phyloP scores from a whole-genome alignment of 2,888 invertebrate genomes.

The Tenthredo notha region DNA sequence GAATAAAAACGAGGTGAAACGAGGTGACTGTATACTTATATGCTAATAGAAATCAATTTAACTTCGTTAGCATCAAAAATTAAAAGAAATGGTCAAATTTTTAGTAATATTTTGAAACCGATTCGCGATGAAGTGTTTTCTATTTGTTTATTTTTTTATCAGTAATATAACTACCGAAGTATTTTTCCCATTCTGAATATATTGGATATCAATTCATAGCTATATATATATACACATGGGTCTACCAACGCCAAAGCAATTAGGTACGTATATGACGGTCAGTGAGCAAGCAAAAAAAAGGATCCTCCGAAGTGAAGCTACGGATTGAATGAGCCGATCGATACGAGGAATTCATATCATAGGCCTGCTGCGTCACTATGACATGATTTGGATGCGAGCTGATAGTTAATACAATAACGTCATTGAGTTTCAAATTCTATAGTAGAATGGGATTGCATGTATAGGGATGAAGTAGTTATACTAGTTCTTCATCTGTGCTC shows the following conservation, averaged over 20 bases:
- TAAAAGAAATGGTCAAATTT: neutral
- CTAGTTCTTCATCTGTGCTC: neutral
- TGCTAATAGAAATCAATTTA: neutral
- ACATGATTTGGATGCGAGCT: slow-evolving; percentile 28
- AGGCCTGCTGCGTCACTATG: neutral
- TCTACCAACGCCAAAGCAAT: slow-evolving; percentile 7
- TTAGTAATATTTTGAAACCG: neutral
- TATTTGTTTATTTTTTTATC: neutral
- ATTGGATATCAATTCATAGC: neutral
- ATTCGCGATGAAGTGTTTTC: neutral
- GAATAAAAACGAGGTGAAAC: neutral
- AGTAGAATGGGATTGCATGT: neutral
- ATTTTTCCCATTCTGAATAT: neutral
- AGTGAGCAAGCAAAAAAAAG: neutral
- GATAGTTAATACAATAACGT: slow-evolving; percentile 11
- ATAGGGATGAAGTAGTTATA: neutral
- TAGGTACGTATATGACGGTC: slow-evolving; percentile 25
- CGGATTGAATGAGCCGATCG: slow-evolving; percentile 23
- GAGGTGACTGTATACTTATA: neutral
- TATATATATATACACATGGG: neutral
- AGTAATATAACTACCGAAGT: neutral
- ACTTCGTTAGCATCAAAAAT: neutral
- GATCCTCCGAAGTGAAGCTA: neutral
- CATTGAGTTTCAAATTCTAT: slow-evolving; percentile 25
- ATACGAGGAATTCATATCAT: slow-evolving; percentile 14